Conservation (phyloP, 2,797 vertebrate genomes). For the Silurus lanzhouensis region DNA sequence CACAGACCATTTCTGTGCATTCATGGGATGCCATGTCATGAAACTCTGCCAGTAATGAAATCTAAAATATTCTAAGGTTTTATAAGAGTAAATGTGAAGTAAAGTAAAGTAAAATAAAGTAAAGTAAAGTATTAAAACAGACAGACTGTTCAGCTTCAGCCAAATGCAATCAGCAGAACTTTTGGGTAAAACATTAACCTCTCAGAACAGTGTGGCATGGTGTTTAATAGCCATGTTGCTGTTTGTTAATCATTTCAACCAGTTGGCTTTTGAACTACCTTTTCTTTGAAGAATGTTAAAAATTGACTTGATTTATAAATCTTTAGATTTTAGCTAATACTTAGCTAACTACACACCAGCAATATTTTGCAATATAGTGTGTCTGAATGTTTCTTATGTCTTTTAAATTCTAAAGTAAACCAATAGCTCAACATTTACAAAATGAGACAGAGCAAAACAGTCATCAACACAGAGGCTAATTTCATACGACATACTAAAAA, state of each 20-base stretch:
- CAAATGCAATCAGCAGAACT: not conserved
- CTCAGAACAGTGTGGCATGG: not conserved
- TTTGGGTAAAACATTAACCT: not conserved
- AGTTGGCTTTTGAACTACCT: not conserved
- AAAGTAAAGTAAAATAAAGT: no score
- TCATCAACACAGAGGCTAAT: not conserved
- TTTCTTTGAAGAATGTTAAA: not conserved
- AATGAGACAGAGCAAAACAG: not conserved
- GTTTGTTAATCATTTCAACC: not conserved
- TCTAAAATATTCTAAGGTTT: not conserved
- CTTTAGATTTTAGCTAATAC: not conserved
- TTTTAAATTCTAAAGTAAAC: not conserved
- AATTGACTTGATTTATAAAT: not conserved
- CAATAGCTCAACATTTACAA: not conserved
- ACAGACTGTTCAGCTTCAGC: not conserved
- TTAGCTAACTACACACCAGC: not conserved
- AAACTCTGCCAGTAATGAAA: not conserved
- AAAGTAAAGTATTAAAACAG: not conserved
- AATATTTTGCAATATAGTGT: no score
- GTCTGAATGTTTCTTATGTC: not conserved
- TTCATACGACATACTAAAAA: constrained; percentile 29
- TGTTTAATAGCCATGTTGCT: not conserved
- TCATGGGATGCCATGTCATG: not conserved
- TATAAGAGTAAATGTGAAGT: not conserved
- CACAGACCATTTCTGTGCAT: not conserved